phyloP scores from a whole-genome alignment of 2,888 invertebrate genomes.

The Cataglyphis albicans region DNA sequence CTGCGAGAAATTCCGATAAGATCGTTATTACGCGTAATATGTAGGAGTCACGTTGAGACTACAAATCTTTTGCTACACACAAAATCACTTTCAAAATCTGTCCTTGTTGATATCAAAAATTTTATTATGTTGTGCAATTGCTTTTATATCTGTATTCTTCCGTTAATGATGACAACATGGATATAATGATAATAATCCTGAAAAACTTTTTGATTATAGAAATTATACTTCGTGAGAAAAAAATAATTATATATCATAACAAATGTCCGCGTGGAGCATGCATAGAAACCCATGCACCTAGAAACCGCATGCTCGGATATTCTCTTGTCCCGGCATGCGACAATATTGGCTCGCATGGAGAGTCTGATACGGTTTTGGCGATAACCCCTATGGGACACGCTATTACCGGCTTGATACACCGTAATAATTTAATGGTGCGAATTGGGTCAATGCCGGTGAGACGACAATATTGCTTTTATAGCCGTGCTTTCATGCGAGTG shows the following conservation, averaged over 20 bases:
- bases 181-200: no score
- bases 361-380: constrained; percentile 67
- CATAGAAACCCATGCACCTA: not conserved
- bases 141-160: not conserved
- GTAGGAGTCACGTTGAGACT: not conserved
- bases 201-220: not conserved
- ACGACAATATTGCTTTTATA: constrained; percentile 67
- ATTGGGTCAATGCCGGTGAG: constrained; percentile 76
- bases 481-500: constrained; percentile 36
- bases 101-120: not conserved
- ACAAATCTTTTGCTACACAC: not conserved
- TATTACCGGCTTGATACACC: constrained; percentile 70
- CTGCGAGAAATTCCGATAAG: constrained; percentile 13
- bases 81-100: not conserved
- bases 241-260: not conserved
- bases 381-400: constrained; percentile 64
- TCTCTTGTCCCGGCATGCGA: constrained; percentile 40
- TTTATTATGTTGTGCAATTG: not conserved
- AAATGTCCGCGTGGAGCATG: not conserved
- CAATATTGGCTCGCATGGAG: constrained; percentile 54
- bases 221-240: not conserved
- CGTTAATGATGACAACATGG: not conserved
- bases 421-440: constrained; percentile 74
- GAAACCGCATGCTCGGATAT: constrained; percentile 23
- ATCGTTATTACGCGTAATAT: constrained; percentile 15